Percentiles rank a stretch among this genome's conserved stretches.
phyloP scores from a whole-genome alignment of 1,140 invertebrate genomes.

The Pemphigus obesinymphae region DNA sequence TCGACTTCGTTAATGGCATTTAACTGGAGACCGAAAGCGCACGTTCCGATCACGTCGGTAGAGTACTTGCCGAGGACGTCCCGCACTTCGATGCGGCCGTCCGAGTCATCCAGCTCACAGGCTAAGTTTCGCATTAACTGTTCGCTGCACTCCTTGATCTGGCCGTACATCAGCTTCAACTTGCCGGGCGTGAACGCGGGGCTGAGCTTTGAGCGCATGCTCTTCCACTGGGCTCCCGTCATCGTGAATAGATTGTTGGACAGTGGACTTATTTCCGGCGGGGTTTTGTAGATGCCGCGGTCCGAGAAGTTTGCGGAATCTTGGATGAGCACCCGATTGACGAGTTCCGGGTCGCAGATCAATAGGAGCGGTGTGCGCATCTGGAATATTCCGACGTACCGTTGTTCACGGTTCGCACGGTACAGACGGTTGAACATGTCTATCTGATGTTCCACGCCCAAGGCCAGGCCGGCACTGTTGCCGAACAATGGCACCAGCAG shows the following conservation, averaged over 20 bases:
- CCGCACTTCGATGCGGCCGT: not conserved
- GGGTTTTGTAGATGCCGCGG: slow-evolving; percentile 47
- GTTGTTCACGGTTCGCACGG: slow-evolving; percentile 23
- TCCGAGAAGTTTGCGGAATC: slow-evolving; percentile 53
- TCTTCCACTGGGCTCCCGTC: slow-evolving; percentile 54
- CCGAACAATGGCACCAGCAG: slow-evolving; percentile 46
- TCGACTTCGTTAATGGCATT: slow-evolving; percentile 53
- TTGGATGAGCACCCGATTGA: slow-evolving; percentile 54
- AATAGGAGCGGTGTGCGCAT: slow-evolving; percentile 49
- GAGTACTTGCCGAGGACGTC: slow-evolving; percentile 40
- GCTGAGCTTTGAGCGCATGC: slow-evolving; percentile 54
- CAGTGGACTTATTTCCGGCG: slow-evolving; percentile 52
- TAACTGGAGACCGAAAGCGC: slow-evolving; percentile 47
- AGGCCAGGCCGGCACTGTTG: not conserved
- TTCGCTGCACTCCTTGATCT: slow-evolving; percentile 51
- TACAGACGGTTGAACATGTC: slow-evolving; percentile 40
- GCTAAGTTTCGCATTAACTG: not conserved
- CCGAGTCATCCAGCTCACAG: too few species aligned
- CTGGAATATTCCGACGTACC: slow-evolving; percentile 43
- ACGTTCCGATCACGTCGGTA: slow-evolving; percentile 47
- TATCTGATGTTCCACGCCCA: slow-evolving; percentile 2
- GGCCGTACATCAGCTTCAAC: slow-evolving; percentile 56
- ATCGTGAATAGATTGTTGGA: slow-evolving; percentile 55
- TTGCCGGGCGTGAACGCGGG: slow-evolving; percentile 59
- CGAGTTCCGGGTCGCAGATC: slow-evolving; percentile 52